phyloP scores from a whole-genome alignment of 2,888 invertebrate species.

The Eupithecia abbreviata region DNA sequence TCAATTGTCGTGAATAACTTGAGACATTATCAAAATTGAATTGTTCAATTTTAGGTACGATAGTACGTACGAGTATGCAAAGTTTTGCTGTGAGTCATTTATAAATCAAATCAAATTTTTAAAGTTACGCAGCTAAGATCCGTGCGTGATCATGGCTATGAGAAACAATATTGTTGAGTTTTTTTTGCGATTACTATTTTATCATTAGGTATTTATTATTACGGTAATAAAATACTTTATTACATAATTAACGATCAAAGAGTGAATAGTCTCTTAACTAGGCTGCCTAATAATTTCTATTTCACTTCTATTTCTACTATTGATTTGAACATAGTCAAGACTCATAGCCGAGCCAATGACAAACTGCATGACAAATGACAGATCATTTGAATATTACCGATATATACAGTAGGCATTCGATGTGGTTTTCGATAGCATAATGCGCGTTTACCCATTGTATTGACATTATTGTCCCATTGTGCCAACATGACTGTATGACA shows the following conservation, averaged over 20 bases:
- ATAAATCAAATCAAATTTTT: not conserved
- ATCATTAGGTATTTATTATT: too few relatives aligned
- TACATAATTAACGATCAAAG: not conserved
- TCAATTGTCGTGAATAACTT: not conserved
- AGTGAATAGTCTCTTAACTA: not conserved
- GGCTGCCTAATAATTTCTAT: not conserved
- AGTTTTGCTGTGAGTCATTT: not conserved
- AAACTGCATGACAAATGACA: conserved; percentile 31
- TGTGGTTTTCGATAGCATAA: conserved; percentile 45
- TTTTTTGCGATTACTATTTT: too few relatives aligned
- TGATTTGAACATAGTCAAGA: conserved; percentile 1
- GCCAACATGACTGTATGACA: conserved; percentile 48
- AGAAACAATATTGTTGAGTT: too few relatives aligned
- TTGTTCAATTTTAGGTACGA: not conserved
- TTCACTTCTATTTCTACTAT: not conserved
- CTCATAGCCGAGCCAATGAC: conserved; percentile 8
- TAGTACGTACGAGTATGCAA: not conserved
- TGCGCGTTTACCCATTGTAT: conserved; percentile 43
- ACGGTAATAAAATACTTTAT: too few relatives aligned
- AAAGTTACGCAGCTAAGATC: not conserved
- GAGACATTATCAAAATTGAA: not conserved
- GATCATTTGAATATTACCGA: conserved; percentile 32
- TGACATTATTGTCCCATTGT: conserved; percentile 49
- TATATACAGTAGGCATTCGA: conserved; percentile 38
- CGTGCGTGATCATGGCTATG: not conserved